Percentiles rank a stretch among this genome's conserved stretches.
phyloP scores from a whole-genome alignment of 2,888 invertebrate genomes.

The Melanotus villosus region DNA sequence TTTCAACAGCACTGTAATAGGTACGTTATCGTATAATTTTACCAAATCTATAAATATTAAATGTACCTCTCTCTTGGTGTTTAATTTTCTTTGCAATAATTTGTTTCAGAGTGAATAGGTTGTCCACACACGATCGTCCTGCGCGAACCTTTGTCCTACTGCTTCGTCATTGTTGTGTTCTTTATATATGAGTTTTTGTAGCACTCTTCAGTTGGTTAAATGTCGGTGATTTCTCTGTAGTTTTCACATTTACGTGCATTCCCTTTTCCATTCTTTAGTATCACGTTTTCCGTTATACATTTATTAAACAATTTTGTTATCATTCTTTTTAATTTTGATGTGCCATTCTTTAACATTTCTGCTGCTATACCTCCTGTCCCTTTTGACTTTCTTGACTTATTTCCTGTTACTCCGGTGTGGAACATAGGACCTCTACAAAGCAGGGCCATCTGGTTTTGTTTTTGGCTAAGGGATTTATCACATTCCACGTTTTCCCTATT shows the following conservation, averaged over 20 bases:
- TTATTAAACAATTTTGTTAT: conserved; percentile 16
- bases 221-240: conserved; percentile 19
- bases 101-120: not conserved
- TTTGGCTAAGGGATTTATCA: too few species aligned
- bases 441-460: too few species aligned
- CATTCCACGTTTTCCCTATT: too few species aligned
- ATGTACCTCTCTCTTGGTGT: too few species aligned
- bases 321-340: conserved; percentile 3
- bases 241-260: conserved; percentile 15
- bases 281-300: conserved; percentile 10
- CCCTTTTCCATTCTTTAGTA: conserved; percentile 13
- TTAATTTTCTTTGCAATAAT: too few species aligned
- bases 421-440: too few species aligned
- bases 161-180: conserved; percentile 18
- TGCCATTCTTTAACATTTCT: conserved; percentile 13
- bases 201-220: conserved; percentile 19
- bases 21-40: too few species aligned
- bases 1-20: too few species aligned
- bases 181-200: conserved; percentile 17
- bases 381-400: conserved; percentile 21
- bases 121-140: conserved; percentile 9
- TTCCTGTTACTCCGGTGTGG: conserved; percentile 8
- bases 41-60: too few species aligned
- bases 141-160: conserved; percentile 11
- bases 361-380: too few species aligned